Percentiles rank a stretch among this genome's conserved stretches.
These are phyloP conservation scores for Patiria pectinifera DNA, from an alignment of 53 echinoderm and acorn worm genomes.

Conservation along the genomic window DNA sequence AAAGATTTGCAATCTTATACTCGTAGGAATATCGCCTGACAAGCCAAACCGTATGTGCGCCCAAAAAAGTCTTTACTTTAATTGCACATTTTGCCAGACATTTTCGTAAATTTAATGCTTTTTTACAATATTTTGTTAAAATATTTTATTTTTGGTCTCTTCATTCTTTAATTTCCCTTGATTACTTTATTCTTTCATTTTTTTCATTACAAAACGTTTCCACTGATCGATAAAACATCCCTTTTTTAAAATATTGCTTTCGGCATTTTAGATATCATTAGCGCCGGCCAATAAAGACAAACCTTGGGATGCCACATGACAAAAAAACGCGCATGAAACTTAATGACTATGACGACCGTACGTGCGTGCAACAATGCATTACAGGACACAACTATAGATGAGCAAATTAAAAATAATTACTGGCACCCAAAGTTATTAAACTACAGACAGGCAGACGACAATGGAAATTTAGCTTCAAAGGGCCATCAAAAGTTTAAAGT, in stretches of 20 bases:
- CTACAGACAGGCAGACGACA: slow-evolving; percentile 31
- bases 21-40: too few species aligned
- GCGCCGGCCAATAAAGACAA: neutral
- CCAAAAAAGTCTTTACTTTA: too few species aligned
- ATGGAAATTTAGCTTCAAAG: neutral
- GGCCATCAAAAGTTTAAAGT: neutral
- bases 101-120: too few species aligned
- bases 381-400: neutral
- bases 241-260: neutral
- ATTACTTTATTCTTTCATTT: too few species aligned
- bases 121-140: too few species aligned
- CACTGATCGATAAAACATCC: neutral
- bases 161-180: too few species aligned
- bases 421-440: slow-evolving; percentile 27
- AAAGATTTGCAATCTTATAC: too few species aligned
- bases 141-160: too few species aligned
- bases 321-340: neutral
- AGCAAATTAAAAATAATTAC: neutral
- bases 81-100: too few species aligned
- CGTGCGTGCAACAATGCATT: neutral
- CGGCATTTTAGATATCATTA: neutral
- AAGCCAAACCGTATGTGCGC: too few species aligned
- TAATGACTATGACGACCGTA: neutral
- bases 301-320: neutral
- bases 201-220: too few species aligned